These are phyloP conservation scores for Thecophora atra DNA, from an alignment of 2,888 invertebrate genomes.

Conservation along the genomic window DNA sequence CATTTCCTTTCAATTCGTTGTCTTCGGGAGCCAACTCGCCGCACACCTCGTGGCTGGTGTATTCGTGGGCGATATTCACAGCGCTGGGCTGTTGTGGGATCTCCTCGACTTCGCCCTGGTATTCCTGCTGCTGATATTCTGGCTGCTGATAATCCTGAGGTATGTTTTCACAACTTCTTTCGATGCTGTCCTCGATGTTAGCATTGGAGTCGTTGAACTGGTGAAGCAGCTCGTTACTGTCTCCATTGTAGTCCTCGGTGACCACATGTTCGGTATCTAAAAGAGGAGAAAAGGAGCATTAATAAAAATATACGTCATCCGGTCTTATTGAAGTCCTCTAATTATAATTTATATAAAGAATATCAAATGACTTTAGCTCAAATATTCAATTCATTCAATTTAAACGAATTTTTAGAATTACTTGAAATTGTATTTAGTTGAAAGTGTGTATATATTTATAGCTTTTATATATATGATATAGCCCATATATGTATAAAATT, in stretches of 20 bases:
- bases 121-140: too few relatives aligned
- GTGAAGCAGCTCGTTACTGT: constrained; percentile 38
- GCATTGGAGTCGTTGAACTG: constrained; percentile 42
- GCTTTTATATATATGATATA: not conserved
- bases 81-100: constrained; percentile 28
- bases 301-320: too few relatives aligned
- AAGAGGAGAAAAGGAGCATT: not conserved
- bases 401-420: not conserved
- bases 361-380: not conserved
- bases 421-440: too few relatives aligned
- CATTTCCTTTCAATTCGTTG: too few relatives aligned
- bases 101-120: too few relatives aligned
- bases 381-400: not conserved
- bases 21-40: too few relatives aligned
- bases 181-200: constrained; percentile 43
- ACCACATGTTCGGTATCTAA: constrained; percentile 34
- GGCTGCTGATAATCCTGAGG: constrained; percentile 43
- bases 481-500: constrained; percentile 7
- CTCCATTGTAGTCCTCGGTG: constrained; percentile 25
- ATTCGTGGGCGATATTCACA: constrained; percentile 11
- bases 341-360: too few relatives aligned
- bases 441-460: too few relatives aligned
- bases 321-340: too few relatives aligned
- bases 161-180: constrained; percentile 44
- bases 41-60: constrained; percentile 6